phyloP scores from a whole-genome alignment of 2,888 invertebrate species.

The Ectemnius lituratus region DNA sequence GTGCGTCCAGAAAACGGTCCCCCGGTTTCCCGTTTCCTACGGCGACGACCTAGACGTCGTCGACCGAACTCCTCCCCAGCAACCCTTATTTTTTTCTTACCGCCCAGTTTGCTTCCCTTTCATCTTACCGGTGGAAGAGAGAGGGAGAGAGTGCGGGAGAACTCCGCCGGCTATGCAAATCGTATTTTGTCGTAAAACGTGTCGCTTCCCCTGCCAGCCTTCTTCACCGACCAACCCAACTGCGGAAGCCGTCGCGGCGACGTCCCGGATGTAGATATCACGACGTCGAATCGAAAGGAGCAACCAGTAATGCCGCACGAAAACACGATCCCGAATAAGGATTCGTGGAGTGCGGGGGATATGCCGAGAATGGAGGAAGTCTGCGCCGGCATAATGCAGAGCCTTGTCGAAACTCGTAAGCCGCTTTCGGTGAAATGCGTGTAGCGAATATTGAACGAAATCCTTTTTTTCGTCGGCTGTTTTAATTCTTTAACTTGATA shows the following conservation, averaged over 20 bases:
- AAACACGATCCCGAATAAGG: background rate
- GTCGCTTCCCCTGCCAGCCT: constrained; percentile 27
- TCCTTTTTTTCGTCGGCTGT: too few relatives aligned
- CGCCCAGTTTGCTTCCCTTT: constrained; percentile 53
- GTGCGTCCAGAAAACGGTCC: background rate
- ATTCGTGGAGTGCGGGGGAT: constrained; percentile 20
- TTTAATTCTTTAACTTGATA: too few relatives aligned
- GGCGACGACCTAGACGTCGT: constrained; percentile 11
- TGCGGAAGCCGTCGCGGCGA: constrained; percentile 47
- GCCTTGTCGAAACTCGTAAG: constrained; percentile 37
- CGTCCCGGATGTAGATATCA: constrained; percentile 42
- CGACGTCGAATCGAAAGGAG: constrained; percentile 38
- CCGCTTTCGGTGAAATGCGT: background rate
- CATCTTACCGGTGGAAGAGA: constrained; percentile 49
- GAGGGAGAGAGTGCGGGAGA: too few relatives aligned
- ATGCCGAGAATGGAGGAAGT: constrained; percentile 25
- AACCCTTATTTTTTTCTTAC: background rate
- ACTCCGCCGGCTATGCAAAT: constrained; percentile 53
- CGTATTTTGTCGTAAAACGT: constrained; percentile 62
- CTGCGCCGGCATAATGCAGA: constrained; percentile 6
- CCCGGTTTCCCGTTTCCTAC: constrained; percentile 11
- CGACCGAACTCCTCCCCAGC: background rate
- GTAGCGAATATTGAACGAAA: too few relatives aligned
- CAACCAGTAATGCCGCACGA: constrained; percentile 6
- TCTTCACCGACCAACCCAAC: background rate